Base-by-base conservation (phyloP, 1,140 invertebrate genomes). In the Lepidotrigona ventralis region DNA sequence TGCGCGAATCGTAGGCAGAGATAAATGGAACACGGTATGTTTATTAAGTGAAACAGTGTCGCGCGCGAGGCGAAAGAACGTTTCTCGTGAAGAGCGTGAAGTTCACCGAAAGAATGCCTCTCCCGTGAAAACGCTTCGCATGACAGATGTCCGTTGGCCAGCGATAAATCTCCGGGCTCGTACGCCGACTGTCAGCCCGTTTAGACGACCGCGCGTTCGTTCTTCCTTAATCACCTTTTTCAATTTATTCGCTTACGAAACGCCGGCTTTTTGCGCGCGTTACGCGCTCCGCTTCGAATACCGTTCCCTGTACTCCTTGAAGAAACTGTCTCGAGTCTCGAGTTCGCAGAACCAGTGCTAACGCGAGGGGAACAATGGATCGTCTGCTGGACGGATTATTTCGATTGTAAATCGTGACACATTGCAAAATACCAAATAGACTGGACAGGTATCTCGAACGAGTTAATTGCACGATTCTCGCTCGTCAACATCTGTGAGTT, bases 171-270 rank as follows among this genome's bases (percentile, higher is more conserved):
- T 70, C n/a, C 39, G 15, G 70, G 26, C 33, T 71, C 23, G 79
- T 60, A 46, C 54, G 33, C 15, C 29, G 60, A 46, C 51, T 64
- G 79, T 26, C 60, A 74, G 79, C 60, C 71, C 23, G 79, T 33
- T 76, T 76, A 76, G 73, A 77, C 81, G 53, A 23, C 58, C 23
- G 46, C 60, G 33, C 39, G 39, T 69, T 73, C 54, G 66, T 78
- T 78, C 81, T 60, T 78, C 75, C 75, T 78, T 83, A 83, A 83
- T 83, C 75, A 71, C 74, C 74, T 78, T 83, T 83, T 78, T 83
- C 74, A 71, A 78, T 83, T 70, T 78, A 71, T 82, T 82, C 81
- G 66, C 54, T 83, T 76, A 69, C 64, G 64, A 82, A 69, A 76
- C n/a, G 21, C 58, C n/a, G 15, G 46, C 21, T 81, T 81, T 66